Conservation (phyloP, 2,888 invertebrate species). For the Busseola fusca region DNA sequence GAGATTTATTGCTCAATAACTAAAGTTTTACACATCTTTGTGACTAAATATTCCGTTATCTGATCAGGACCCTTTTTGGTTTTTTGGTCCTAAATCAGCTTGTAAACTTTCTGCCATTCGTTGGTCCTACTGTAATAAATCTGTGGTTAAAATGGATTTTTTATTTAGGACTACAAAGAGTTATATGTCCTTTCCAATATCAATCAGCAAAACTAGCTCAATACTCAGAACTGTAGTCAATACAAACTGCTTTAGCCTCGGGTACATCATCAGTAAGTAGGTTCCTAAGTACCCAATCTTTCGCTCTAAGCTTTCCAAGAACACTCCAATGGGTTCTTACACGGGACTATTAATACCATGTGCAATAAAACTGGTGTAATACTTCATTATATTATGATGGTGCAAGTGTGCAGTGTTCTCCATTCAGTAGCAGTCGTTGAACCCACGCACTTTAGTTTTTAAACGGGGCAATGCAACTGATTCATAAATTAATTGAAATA, state of each 20-base stretch:
- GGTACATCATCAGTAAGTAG: background rate
- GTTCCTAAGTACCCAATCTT: constrained; percentile 35
- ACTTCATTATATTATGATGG: constrained; percentile 48
- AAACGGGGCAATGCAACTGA: constrained; percentile 48
- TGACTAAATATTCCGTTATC: background rate
- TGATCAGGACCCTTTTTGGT: background rate
- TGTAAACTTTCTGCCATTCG: background rate
- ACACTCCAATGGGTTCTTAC: constrained; percentile 62
- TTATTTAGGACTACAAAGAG: background rate
- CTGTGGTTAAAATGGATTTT: background rate
- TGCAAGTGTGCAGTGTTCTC: constrained; percentile 60
- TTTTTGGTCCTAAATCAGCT: background rate
- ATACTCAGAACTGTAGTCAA: constrained; percentile 14
- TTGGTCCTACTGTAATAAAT: background rate
- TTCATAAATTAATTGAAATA: constrained; percentile 54
- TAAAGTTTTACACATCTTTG: background rate
- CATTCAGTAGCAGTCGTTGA: constrained; percentile 64
- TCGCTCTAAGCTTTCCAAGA: constrained; percentile 58
- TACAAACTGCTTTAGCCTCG: constrained; percentile 12
- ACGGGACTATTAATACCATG: constrained; percentile 59
- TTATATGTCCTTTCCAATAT: background rate
- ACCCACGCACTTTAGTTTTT: constrained; percentile 61
- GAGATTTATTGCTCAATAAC: background rate
- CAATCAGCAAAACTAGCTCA: background rate
- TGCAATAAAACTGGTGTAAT: constrained; percentile 51